Base-by-base conservation (phyloP, 2,113 vertebrate genomes). In the Campylorhamphus procurvoides region DNA sequence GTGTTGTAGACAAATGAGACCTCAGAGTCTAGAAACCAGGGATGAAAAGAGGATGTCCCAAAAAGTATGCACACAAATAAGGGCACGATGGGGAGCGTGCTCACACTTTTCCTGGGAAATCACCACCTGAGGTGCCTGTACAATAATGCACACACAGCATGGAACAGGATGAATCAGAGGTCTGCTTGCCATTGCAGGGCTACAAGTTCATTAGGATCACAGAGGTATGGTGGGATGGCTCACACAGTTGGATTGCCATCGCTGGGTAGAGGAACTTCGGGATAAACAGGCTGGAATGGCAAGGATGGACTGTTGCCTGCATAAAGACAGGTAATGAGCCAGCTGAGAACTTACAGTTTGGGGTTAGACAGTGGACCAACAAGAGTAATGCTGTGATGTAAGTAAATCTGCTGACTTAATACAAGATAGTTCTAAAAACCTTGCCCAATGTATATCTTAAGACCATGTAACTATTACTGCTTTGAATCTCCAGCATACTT, bases 251-350 rank as follows among this genome's bases (percentile, higher is more conserved):
- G 47, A 23, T 33, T 6, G 50, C 58, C 50, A n/a, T 3, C 35
- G 29, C 25, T 78, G 19, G 27, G n/a, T 27, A 55, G 6, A 29
- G 35, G 20, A 23, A 35, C 17, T 67, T 67, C 19, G n/a, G 53
- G 60, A 74, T 28, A 69, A 85, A 46, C 4, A 31, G 33, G 17
- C 5, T 28, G 49, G 42, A 72, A 58, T 0, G 7, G 47, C n/a
- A 82, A 44, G 55, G 53, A 64, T 14, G 49, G 44, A 14, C 49
- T 55, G 18, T 14, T 37, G 56, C 7, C 56, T 58, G n/a, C 3
- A 1, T 0, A 50, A 35, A 37, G 25, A 37, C 1, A 0, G 11
- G 5, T 18, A 11, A 82, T 28, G 33, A 23, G 12, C 9, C 18
- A 77, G 9, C 1, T 53, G 23, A 56, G 49, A 69, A 17, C 5